Percentiles rank a stretch among this genome's conserved stretches.
Evolutionary conservation across 1,140 invertebrate genomes (phyloP).

Genomic region (Procambarus virginalis): DNA sequence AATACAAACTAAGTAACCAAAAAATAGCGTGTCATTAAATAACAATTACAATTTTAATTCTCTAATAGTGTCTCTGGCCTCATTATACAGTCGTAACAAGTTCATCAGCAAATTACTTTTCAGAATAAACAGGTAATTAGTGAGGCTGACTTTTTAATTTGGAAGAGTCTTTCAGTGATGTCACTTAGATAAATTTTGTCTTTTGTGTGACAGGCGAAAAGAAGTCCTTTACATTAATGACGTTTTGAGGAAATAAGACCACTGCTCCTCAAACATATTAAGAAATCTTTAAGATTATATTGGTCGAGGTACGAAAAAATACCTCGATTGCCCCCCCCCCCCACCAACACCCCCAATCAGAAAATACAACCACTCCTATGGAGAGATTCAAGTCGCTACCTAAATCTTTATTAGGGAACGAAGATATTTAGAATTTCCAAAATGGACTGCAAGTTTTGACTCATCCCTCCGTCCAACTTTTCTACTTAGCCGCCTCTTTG

Average conservation of each 20-base stretch:
- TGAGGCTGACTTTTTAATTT: conserved; percentile 62
- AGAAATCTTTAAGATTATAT: neutral
- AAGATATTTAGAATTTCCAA: conserved; percentile 48
- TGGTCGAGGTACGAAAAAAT: neutral
- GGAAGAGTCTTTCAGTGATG: conserved; percentile 38
- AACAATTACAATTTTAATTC: conserved; percentile 64
- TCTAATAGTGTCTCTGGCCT: conserved; percentile 51
- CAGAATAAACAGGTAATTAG: conserved; percentile 66
- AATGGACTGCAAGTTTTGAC: neutral
- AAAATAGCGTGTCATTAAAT: conserved; percentile 51
- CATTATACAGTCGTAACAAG: conserved; percentile 65
- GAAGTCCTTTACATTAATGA: conserved; percentile 51
- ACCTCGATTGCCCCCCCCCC: neutral
- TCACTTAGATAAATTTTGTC: conserved; percentile 62
- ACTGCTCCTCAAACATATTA: neutral
- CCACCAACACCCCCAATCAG: neutral
- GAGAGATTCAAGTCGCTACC: conserved; percentile 23
- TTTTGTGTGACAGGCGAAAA: conserved; percentile 42
- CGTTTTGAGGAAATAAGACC: neutral
- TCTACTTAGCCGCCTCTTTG: conserved; percentile 41
- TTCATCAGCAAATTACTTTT: conserved; percentile 68
- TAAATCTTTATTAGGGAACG: conserved; percentile 43
- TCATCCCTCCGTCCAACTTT: conserved; percentile 24
- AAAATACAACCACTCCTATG: neutral
- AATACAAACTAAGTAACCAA: conserved; percentile 21